Conservation (phyloP, 2,888 invertebrate genomes). For the Ernsta delagoae region DNA sequence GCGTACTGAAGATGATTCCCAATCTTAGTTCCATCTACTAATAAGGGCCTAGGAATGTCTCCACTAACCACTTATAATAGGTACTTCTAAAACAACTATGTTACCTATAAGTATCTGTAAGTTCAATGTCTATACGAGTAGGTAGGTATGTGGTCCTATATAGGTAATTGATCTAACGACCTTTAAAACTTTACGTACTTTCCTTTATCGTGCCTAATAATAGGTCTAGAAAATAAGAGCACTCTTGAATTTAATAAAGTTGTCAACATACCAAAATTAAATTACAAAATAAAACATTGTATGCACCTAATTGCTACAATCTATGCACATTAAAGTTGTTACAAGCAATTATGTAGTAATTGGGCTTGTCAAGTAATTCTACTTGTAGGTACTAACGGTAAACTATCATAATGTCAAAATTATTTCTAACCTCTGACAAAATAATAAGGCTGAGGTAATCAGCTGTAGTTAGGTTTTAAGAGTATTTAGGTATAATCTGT, state of each 20-base stretch:
- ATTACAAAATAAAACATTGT: slow-evolving; percentile 37
- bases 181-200: not conserved
- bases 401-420: slow-evolving; percentile 37
- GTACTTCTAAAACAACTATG: too few relatives aligned
- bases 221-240: not conserved
- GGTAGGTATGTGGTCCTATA: too few relatives aligned
- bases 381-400: slow-evolving; percentile 20
- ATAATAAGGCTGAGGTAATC: slow-evolving; percentile 31
- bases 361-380: slow-evolving; percentile 34
- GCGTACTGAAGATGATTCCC: too few relatives aligned
- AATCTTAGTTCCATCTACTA: too few relatives aligned
- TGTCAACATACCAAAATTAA: slow-evolving; percentile 34
- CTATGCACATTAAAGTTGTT: slow-evolving; percentile 33
- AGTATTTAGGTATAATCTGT: slow-evolving; percentile 35
- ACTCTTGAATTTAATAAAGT: slow-evolving; percentile 24
- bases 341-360: slow-evolving; percentile 32
- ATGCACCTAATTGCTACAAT: slow-evolving; percentile 36
- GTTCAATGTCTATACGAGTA: too few relatives aligned
- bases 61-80: too few relatives aligned
- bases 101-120: too few relatives aligned
- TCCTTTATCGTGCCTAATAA: not conserved
- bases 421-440: slow-evolving; percentile 37
- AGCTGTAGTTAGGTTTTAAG: slow-evolving; percentile 15
- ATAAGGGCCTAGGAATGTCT: too few relatives aligned
- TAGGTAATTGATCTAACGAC: too few relatives aligned